Evolutionary conservation across 30 jellyfish, hydroid and myxozoan genomes (phyloP), one percentile per base, ranked within the genome.

Genomic region (Aurelia aurita): DNA sequence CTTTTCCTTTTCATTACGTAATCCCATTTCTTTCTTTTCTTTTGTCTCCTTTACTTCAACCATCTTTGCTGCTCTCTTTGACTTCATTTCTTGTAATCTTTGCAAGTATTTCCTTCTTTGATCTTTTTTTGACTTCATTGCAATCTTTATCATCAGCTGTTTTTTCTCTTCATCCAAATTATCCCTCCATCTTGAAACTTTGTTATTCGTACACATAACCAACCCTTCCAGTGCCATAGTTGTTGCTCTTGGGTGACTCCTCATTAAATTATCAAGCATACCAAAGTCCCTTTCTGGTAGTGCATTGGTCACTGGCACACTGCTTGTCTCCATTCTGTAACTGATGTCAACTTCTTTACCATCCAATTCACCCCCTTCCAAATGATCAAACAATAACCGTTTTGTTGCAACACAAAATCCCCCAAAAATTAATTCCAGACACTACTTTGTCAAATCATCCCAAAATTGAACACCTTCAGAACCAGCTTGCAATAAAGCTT

Each of bases 341-440:
- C 2, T 53, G 20, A 2, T 20, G 25, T 53, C 64, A 53, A 14
- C 9, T 53, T 8, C 64, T 53, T 53, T 53, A 1, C 3, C 25
- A 14, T 53, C 64, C 2, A 53, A 53, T 14, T 1, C 25, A 1
- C 64, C 9, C 2, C 64, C 64, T 20, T 53, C 25, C 25, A 53
- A 53, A 53, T 53, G 64, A 20, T 53, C 7, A 53, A 16, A 53
- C 64, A 53, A 1, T 16, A 53, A 20, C 64, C 9, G 20, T 53
- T 53, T 53, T 20, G 64, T 8, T 53, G 64, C 20, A 53, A 53
- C 64, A 53, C 64, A 53, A 53, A 53, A 53, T 20, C 64, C 64
- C 25, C 64, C 64, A 3, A 53, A 53, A 53, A 53, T 20, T 53
- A 53, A 53, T 20, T 53, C 64, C 9, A 53, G 6, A 20, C 64